These are phyloP conservation scores for Coendou prehensilis DNA, from an alignment of 2,797 vertebrate genomes.

Conservation along the genomic window DNA sequence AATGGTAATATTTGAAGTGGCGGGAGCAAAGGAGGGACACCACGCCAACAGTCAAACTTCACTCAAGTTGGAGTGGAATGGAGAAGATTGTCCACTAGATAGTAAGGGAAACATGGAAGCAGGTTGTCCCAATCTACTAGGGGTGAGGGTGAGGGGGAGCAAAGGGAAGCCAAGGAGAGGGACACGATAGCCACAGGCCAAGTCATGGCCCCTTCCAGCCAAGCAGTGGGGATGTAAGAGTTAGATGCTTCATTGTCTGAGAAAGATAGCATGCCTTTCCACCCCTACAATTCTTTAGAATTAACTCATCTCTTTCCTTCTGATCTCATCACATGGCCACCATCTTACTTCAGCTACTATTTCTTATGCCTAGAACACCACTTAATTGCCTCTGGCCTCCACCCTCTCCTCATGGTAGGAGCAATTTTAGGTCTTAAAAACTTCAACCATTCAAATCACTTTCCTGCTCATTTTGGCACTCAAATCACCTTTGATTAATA, in stretches of 20 bases:
- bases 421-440: not conserved
- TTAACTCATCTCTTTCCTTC: slow-evolving; percentile 30
- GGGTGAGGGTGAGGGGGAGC: not conserved
- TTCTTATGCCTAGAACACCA: not conserved
- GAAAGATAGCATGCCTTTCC: not conserved
- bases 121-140: not conserved
- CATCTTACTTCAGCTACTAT: not conserved
- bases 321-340: not conserved
- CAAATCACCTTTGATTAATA: not conserved
- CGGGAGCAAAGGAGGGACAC: not conserved
- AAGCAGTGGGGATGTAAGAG: not conserved
- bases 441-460: not conserved
- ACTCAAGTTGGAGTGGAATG: not conserved
- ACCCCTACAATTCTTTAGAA: not conserved
- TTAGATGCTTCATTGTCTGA: not conserved
- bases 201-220: not conserved
- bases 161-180: not conserved
- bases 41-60: not conserved
- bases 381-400: not conserved
- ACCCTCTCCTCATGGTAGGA: not conserved
- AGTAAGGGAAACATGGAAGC: not conserved
- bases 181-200: not conserved
- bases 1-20: not conserved
- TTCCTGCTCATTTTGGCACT: not conserved
- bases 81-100: not conserved